A percentile compares a stretch with the other conserved stretches of the same genome.
Evolutionary conservation across 35 echinoderm and acorn worm species (phyloP).

Genomic region (Amphiura filiformis): DNA sequence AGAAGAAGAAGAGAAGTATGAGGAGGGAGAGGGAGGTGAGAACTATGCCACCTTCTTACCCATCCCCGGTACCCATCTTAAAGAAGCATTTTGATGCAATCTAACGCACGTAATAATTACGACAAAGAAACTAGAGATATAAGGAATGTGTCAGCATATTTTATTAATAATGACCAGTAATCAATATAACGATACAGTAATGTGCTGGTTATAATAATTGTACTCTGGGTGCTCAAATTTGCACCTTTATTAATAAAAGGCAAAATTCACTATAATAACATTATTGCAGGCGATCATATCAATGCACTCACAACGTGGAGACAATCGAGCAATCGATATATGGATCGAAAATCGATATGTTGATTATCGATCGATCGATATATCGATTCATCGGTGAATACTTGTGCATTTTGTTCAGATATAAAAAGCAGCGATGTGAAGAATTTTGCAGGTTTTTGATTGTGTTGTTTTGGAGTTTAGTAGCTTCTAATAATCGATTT

Average conservation of each 20-base stretch:
- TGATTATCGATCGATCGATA: neutral
- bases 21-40: too few relatives aligned
- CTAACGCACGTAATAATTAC: neutral
- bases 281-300: neutral
- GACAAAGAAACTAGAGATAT: neutral
- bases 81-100: too few relatives aligned
- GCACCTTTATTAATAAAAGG: neutral
- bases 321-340: neutral
- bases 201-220: constrained; percentile 1
- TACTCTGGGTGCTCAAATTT: neutral
- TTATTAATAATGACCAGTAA: neutral
- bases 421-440: too few relatives aligned
- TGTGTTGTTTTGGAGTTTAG: too few relatives aligned
- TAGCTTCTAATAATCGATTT: too few relatives aligned
- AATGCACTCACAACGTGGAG: neutral
- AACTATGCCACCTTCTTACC: too few relatives aligned
- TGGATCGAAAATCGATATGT: neutral
- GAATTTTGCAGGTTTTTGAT: too few relatives aligned
- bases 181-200: neutral
- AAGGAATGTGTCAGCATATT: constrained; percentile 2
- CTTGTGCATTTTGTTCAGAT: too few relatives aligned
- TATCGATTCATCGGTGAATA: too few relatives aligned
- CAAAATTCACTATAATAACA: neutral
- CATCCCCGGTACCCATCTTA: too few relatives aligned
- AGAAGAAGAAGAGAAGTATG: too few relatives aligned